Conservation (phyloP, 1,140 invertebrate genomes). For the Drosophila ficusphila region DNA sequence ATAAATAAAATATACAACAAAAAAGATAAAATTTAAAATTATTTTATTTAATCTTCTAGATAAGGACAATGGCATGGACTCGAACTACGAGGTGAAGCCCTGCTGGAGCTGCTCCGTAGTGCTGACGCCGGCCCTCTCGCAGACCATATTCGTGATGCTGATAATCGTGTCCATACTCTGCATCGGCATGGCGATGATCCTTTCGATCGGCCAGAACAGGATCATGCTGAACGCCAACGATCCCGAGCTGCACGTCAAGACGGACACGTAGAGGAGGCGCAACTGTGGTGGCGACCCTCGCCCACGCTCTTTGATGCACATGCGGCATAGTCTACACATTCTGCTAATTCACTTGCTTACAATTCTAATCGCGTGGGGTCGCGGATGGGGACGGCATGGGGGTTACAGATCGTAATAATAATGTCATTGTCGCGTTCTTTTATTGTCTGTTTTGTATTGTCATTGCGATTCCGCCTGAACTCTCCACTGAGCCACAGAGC, state of each 20-base stretch:
- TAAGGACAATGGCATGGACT: neutral
- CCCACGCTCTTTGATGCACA: conserved; percentile 27
- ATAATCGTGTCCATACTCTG: conserved; percentile 13
- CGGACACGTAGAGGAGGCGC: conserved; percentile 13
- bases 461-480: conserved; percentile 22
- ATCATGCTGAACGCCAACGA: conserved; percentile 8
- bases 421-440: conserved; percentile 75
- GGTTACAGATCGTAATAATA: conserved; percentile 62
- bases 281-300: conserved; percentile 44
- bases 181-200: conserved; percentile 31
- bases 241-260: conserved; percentile 45
- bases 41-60: neutral
- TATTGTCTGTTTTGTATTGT: conserved; percentile 56
- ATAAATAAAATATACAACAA: neutral
- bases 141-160: conserved; percentile 12
- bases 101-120: conserved; percentile 47
- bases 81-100: conserved; percentile 22
- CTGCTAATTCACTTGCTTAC: conserved; percentile 66
- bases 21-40: neutral
- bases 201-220: conserved; percentile 30
- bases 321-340: conserved; percentile 39
- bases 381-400: neutral
- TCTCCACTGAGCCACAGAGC: conserved; percentile 1
- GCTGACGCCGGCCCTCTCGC: conserved; percentile 9
- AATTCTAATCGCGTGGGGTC: conserved; percentile 66